Evolutionary conservation across 2,797 vertebrate genomes (phyloP), one percentile per base, ranked within the genome.

Genomic region (Podarcis siculus): DNA sequence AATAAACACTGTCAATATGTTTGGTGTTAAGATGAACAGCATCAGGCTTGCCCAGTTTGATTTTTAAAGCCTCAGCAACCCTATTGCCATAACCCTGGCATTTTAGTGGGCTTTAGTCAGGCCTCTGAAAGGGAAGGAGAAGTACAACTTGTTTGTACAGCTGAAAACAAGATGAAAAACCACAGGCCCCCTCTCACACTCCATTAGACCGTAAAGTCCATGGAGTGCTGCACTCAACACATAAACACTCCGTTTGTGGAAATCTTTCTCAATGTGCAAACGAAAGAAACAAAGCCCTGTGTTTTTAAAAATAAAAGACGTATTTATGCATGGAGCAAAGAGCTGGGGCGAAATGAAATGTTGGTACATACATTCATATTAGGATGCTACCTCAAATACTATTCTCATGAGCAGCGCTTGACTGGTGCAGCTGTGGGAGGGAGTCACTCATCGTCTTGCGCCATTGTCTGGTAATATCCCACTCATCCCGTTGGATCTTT

Each of bases 131-230:
- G 94, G 96, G 96, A 96, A 87, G 94, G 95, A 94, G 97, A 96
- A 97, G 96, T 94, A 97, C 90, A 88, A 92, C 82, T 94, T 99
- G 98, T 99, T 99, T 99, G 98, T 98, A 99, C 99, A 99, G 99
- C 99, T 99, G 98, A 99, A 97, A 97, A 96, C 98, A 98, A 98
- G 98, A 98, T 99, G 98, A 98, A 98, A 98, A 98, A 98, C 97
- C 97, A 96, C 98, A 98, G 98, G 97, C 97, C 97, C 97, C 97
- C 96, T 98, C 98, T 98, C 98, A 98, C 98, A 98, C 97, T 98
- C 98, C 98, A 98, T 99, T 98, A 98, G 97, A 96, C 96, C 96
- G 97, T 98, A 96, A 97, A 97, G 97, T 98, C 97, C 97, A 98
- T 96, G 98, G 97, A 98, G 98, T 95, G 96, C 95, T 98, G 98